Conservation (phyloP, 1,140 invertebrate genomes). For the Lutraria rhynchaena region DNA sequence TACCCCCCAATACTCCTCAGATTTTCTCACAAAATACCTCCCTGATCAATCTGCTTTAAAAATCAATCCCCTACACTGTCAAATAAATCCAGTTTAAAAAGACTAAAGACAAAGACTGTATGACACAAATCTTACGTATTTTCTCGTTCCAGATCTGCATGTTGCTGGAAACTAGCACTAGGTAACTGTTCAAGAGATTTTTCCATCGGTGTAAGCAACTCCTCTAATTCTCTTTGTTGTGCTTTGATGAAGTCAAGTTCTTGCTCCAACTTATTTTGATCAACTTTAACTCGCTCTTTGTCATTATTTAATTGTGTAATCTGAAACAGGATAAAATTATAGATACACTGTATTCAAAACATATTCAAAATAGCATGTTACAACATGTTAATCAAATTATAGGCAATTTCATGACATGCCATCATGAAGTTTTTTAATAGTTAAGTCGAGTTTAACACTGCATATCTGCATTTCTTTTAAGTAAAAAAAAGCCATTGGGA, state of each 20-base stretch:
- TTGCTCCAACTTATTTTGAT: conserved; percentile 94
- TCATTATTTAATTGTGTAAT: conserved; percentile 93
- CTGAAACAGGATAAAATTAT: conserved; percentile 78
- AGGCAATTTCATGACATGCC: too few species aligned
- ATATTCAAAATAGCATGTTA: neutral
- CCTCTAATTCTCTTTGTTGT: conserved; percentile 96
- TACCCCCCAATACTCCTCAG: too few species aligned
- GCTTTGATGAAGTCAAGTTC: conserved; percentile 96
- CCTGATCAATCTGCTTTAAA: too few species aligned
- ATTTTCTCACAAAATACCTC: too few species aligned
- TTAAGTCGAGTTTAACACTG: too few species aligned
- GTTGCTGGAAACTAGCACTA: conserved; percentile 84
- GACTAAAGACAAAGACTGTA: too few species aligned
- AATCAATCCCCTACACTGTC: too few species aligned
- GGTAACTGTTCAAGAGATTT: conserved; percentile 85
- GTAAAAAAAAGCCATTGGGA: too few species aligned
- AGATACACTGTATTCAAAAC: neutral
- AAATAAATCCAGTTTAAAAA: too few species aligned
- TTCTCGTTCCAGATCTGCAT: conserved; percentile 92
- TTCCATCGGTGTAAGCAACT: conserved; percentile 92
- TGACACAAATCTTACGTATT: conserved; percentile 80
- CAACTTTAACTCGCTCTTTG: conserved; percentile 92
- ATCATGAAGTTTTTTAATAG: too few species aligned
- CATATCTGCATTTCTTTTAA: too few species aligned
- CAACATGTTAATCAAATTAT: too few species aligned